These are phyloP conservation scores for Astyanax mexicanus DNA, from an alignment of 2,797 vertebrate species.

Conservation along the genomic window DNA sequence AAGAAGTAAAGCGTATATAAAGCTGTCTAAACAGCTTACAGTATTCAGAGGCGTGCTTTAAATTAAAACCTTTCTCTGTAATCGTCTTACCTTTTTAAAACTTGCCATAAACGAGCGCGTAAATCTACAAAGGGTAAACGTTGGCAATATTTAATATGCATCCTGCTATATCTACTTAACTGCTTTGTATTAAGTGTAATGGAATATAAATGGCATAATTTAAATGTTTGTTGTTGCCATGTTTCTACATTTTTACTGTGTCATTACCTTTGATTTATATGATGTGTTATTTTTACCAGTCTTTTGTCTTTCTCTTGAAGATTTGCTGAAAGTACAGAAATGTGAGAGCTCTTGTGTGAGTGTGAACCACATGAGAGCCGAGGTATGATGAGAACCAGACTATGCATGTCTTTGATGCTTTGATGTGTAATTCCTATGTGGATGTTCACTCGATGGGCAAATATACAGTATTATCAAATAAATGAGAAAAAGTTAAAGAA, in stretches of 20 bases:
- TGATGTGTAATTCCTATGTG: conserved; percentile 83
- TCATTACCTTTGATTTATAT: conserved; percentile 58
- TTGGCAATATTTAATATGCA: conserved; percentile 73
- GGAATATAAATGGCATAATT: conserved; percentile 80
- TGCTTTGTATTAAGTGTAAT: conserved; percentile 70
- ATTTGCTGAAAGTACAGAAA: conserved; percentile 71
- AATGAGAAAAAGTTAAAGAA: conserved; percentile 64
- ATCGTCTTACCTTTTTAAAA: conserved; percentile 36
- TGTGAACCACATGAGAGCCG: conserved; percentile 69
- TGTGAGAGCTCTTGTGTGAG: conserved; percentile 75
- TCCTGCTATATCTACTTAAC: conserved; percentile 66
- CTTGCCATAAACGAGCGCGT: conserved; percentile 54
- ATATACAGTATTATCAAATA: conserved; percentile 94
- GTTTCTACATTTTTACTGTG: conserved; percentile 60
- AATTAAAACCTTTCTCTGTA: conserved; percentile 48
- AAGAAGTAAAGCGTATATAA: conserved; percentile 39
- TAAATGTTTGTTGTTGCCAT: conserved; percentile 69
- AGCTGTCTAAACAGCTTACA: conserved; percentile 21
- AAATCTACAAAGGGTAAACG: conserved; percentile 43
- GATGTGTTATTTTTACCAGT: conserved; percentile 59
- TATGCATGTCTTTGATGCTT: conserved; percentile 89
- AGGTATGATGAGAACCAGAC: conserved; percentile 80
- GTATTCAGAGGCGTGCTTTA: conserved; percentile 46
- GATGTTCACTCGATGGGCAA: conserved; percentile 81
- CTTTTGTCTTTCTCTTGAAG: conserved; percentile 62